Base-by-base conservation (phyloP, 2,797 vertebrate species). In the Harpagifer antarcticus region DNA sequence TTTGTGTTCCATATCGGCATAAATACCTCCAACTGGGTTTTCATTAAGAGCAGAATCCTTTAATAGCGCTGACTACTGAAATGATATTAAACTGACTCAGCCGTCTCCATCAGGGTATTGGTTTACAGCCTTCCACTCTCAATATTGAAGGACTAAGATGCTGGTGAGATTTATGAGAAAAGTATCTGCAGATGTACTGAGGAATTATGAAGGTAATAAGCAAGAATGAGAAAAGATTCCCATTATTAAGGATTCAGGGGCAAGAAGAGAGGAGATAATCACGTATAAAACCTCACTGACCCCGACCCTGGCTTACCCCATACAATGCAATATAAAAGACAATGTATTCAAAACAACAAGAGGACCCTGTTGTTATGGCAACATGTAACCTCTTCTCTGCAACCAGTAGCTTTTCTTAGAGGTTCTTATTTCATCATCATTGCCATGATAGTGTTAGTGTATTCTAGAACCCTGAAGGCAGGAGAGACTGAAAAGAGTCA, bases 31-130 rank as follows among this genome's bases (percentile, higher is more conserved):
- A 54, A 33, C 58, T 63, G 61, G 50, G 43, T 71, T 85, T 88
- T 86, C 68, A 87, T 87, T 84, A 78, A 63, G 33, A 70, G 45
- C 33, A 19, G 49, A 88, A 82, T 85, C 80, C 74, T 77, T 83
- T 72, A 78, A 78, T 78, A 79, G 62, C 2, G 0, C 57, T 31
- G 67, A 64, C 73, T 56, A 42, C 37, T 74, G 58, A 76, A 70
- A 84, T 76, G 1, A 78, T 78, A 78, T 62, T 71, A 68, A 80
- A 78, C 20, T 14, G 53, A 63, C 60, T 79, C 47, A 68, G 61
- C 53, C 62, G 16, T 40, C 9, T 3, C 40, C 56, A 16, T 65
- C 17, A 12, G 42, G 23, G 47, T 62, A 66, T 69, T 10, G 72
- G n/a, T 37, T 85, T 62, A 50, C 16, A 71, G 73, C 68, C 33